Evolutionary conservation across 2,113 vertebrate genomes (phyloP).

Genomic region (Mastomys natalensis): DNA sequence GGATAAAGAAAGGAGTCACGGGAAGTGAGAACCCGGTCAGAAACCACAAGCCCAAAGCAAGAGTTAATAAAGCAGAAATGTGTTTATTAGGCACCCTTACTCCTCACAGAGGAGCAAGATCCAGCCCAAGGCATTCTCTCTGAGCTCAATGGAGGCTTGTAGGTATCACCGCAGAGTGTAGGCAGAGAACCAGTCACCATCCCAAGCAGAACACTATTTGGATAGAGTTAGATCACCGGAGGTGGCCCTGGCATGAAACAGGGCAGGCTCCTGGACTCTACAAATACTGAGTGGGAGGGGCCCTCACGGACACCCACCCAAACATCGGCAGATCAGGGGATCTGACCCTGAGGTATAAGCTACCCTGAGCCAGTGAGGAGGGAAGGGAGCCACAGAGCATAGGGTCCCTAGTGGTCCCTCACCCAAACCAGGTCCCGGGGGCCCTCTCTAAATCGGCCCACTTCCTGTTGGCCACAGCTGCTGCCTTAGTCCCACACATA

Average conservation of each 20-base stretch:
- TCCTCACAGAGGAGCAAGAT: conserved; percentile 79
- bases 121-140: background rate
- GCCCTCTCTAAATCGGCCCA: background rate
- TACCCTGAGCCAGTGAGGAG: background rate
- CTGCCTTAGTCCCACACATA: conserved; percentile 61
- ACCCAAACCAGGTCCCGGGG: background rate
- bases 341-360: background rate
- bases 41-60: conserved; percentile 49
- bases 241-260: background rate
- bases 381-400: no score
- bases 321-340: background rate
- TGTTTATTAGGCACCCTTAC: conserved; percentile 77
- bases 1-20: accelerated
- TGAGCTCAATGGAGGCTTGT: background rate
- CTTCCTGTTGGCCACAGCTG: background rate
- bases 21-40: background rate
- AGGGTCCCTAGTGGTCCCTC: background rate
- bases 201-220: conserved; percentile 65
- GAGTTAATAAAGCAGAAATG: conserved; percentile 69
- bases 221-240: background rate
- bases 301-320: background rate
- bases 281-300: conserved; percentile 59
- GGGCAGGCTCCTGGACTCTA: background rate
- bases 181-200: background rate
- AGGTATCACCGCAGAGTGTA: background rate